Base-by-base conservation (phyloP, 1,140 invertebrate genomes). In the Penaeus chinensis region DNA sequence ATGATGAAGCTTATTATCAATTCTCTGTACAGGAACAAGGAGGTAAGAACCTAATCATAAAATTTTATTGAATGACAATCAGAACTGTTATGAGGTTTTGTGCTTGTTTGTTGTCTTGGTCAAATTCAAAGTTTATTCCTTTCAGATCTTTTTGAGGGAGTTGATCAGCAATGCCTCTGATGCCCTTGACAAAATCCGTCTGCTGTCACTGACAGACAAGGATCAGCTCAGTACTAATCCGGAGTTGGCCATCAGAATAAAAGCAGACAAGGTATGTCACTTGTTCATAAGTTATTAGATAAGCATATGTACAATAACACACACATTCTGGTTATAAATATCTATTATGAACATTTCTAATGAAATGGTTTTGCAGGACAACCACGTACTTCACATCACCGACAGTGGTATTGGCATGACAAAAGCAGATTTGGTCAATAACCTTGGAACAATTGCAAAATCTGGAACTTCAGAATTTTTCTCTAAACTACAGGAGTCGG, bases 1-100 rank as follows among this genome's bases (percentile, higher is more conserved):
- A 99, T 99, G 98, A 99, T 99, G 98, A 99, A 99, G 93, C 94
- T 99, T 27, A 99, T 99, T 92, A 99, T 99, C 91, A 99, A 99
- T 93, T 99, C 98, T 0, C 93, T 99, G 0, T 99, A 99, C 92
- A 95, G 97, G 90, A 99, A 99, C 92, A 99, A 99, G 93, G 98
- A 99, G 94, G 95, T 96, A 92, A 66, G 89, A 89, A 5, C n/a
- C 27, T 90, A 20, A 47, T 63, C 11, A n/a, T 82, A 66, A 76
- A 77, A 3, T 22, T 20, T 24, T 71, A 18, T 86, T 82, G 37
- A 24, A 32, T 42, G 37, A 42, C 37, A 42, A 42, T 42, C 37
- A 42, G 4, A 42, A 42, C 37, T 16, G 22, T 80, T 13, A n/a
- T 63, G 3, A n/a, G 61, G 22, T 13, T 3, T 62, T 37, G 19